Conservation (phyloP, 2,797 vertebrate genomes). For the Sarcophilus harrisii region DNA sequence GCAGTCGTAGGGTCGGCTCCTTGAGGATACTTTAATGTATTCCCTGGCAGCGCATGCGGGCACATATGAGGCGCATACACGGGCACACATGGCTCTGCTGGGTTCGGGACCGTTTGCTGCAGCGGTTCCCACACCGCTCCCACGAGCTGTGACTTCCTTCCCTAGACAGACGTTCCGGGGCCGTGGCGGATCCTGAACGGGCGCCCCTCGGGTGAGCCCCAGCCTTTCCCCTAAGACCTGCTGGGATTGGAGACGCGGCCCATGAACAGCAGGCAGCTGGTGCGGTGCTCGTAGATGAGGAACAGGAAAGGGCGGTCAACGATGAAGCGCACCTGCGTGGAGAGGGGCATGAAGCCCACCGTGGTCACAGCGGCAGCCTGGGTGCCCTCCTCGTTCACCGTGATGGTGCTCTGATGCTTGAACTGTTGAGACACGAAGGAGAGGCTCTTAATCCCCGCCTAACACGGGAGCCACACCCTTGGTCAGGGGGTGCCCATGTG, state of each 20-base stretch:
- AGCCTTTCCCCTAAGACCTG: slow-evolving; percentile 78
- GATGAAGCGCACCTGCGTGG: slow-evolving; percentile 92
- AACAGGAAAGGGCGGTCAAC: slow-evolving; percentile 96
- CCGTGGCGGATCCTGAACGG: slow-evolving; percentile 42
- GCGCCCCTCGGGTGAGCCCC: slow-evolving; percentile 63
- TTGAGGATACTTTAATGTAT: neutral
- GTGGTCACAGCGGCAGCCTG: slow-evolving; percentile 93
- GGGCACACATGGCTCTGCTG: neutral
- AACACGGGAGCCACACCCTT: neutral
- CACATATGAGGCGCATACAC: too few species aligned
- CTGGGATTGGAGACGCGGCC: slow-evolving; percentile 93
- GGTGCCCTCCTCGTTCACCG: slow-evolving; percentile 97
- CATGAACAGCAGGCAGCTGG: slow-evolving; percentile 95
- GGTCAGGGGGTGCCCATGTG: neutral
- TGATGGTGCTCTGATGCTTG: slow-evolving; percentile 96
- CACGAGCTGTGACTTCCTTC: slow-evolving; percentile 46
- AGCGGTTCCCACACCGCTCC: neutral
- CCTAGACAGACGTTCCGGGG: slow-evolving; percentile 18
- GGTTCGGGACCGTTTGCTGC: neutral
- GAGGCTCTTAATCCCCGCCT: slow-evolving; percentile 10
- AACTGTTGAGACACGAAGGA: slow-evolving; percentile 86
- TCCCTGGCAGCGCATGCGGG: too few species aligned
- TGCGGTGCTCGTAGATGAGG: slow-evolving; percentile 96
- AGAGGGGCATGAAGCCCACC: slow-evolving; percentile 96
- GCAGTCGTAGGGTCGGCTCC: neutral